Evolutionary conservation across 1,140 invertebrate genomes (phyloP).

Genomic region (Vollenhovia emeryi): DNA sequence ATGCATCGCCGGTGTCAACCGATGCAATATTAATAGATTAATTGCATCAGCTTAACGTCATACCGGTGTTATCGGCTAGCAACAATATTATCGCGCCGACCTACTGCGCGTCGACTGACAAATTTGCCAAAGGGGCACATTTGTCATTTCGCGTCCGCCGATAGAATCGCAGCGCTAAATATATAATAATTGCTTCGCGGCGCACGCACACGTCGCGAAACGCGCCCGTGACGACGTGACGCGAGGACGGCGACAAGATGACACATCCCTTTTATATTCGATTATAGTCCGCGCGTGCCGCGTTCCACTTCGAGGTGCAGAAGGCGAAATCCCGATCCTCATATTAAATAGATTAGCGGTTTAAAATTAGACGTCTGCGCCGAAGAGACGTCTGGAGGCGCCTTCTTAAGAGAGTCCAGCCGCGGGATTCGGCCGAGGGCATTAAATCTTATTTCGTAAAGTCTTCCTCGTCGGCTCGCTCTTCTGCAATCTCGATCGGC

Average conservation of each 20-base stretch:
- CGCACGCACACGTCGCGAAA: background rate
- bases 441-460: background rate
- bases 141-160: background rate
- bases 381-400: background rate
- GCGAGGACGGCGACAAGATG: background rate
- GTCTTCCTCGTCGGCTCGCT: background rate
- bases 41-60: conserved; percentile 59
- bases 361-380: background rate
- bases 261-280: conserved; percentile 22
- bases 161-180: conserved; percentile 25
- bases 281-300: conserved; percentile 3
- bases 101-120: background rate
- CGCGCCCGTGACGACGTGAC: background rate
- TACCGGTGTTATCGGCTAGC: conserved; percentile 44
- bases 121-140: conserved; percentile 11
- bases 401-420: background rate
- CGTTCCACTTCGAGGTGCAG: background rate
- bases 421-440: background rate
- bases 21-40: conserved; percentile 63
- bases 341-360: background rate
- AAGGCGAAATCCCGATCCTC: background rate
- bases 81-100: background rate
- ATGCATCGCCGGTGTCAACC: conserved; percentile 13
- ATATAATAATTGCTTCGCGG: background rate
- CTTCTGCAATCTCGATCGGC: background rate